A percentile compares a stretch with the other conserved stretches of the same genome.
These are phyloP conservation scores for Morone saxatilis DNA, from an alignment of 2,113 vertebrate genomes.

Conservation along the genomic window DNA sequence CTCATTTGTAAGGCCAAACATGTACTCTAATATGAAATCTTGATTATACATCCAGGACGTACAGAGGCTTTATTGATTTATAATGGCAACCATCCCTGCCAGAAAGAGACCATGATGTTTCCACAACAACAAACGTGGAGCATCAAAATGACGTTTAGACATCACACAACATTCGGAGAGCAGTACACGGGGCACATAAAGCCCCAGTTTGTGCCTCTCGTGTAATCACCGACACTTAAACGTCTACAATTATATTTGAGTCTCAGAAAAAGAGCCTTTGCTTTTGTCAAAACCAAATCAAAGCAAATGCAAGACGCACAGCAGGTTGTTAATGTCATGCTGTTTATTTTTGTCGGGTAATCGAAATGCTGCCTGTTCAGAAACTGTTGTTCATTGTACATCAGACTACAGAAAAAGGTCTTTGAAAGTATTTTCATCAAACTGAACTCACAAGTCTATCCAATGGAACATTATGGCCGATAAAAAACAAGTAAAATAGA, in stretches of 20 bases:
- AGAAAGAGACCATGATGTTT: slow-evolving; percentile 1
- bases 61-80: not conserved
- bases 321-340: slow-evolving; percentile 9
- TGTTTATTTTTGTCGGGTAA: slow-evolving; percentile 14
- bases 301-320: not conserved
- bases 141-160: not conserved
- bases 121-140: not conserved
- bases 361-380: not conserved
- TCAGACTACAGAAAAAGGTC: not conserved
- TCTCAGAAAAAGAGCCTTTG: not conserved
- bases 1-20: not conserved
- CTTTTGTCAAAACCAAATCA: slow-evolving; percentile 21
- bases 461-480: not conserved
- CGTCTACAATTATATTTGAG: slow-evolving; percentile 14
- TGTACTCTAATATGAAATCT: not conserved
- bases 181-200: not conserved
- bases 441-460: not conserved
- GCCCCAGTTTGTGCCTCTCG: not conserved
- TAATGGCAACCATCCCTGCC: not conserved
- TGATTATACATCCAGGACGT: slow-evolving; percentile 1
- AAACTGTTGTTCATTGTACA: not conserved
- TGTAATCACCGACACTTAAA: slow-evolving; percentile 36
- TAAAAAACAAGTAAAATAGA: no score
- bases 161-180: not conserved
- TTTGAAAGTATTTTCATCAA: not conserved